These are phyloP conservation scores for Speoplatyrhinus poulsoni DNA, from an alignment of 2,113 vertebrate species.

Conservation along the genomic window DNA sequence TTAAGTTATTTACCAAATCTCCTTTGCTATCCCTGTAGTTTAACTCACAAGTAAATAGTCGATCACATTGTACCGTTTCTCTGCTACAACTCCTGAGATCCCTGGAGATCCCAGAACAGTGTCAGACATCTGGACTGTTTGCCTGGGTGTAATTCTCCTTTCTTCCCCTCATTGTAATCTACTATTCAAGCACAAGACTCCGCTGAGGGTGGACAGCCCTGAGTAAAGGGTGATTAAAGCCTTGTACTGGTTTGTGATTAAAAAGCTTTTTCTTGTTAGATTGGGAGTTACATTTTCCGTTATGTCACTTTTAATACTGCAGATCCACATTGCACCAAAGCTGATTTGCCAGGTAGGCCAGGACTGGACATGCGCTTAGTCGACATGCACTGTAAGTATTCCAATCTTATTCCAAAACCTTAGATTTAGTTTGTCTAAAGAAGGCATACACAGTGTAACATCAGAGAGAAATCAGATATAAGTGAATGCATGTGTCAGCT, in stretches of 20 bases:
- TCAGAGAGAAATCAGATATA: background rate
- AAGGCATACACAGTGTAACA: constrained; percentile 6
- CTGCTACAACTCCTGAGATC: constrained; percentile 22
- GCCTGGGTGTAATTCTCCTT: constrained; percentile 3
- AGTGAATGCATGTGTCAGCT: background rate
- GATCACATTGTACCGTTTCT: constrained; percentile 17
- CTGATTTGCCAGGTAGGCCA: background rate
- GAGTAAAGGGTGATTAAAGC: constrained; percentile 42
- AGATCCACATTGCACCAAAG: constrained; percentile 14
- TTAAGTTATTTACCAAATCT: too few species aligned
- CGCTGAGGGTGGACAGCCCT: constrained; percentile 5
- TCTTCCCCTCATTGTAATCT: constrained; percentile 2
- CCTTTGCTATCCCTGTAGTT: background rate
- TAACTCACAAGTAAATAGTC: constrained; percentile 2
- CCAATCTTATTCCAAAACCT: background rate
- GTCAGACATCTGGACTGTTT: constrained; percentile 12
- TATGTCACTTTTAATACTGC: constrained; percentile 12
- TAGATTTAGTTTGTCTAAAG: constrained; percentile 8
- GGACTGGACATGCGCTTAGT: constrained; percentile 6
- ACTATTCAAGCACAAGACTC: constrained; percentile 17
- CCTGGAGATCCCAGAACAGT: constrained; percentile 4
- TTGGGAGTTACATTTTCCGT: constrained; percentile 22
- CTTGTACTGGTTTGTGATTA: constrained; percentile 34
- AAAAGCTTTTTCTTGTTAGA: constrained; percentile 26
- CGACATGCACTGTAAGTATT: background rate